Base-by-base conservation (phyloP, 1,140 invertebrate genomes). In the Drosophila jambulina region DNA sequence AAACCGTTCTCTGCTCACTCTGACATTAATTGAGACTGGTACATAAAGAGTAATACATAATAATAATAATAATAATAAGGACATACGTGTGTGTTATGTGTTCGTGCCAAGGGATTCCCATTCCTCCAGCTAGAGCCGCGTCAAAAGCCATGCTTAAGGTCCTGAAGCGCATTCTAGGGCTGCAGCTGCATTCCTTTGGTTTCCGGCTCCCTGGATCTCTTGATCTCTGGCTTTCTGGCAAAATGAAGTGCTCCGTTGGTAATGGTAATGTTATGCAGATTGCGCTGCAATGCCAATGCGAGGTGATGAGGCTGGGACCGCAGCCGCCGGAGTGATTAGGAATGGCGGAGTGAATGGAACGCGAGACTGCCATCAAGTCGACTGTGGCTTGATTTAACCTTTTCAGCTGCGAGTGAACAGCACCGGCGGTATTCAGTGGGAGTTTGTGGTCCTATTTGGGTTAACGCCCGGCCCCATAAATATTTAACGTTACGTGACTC, bases 11-110 rank as follows among this genome's bases (percentile, higher is more conserved):
- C 64, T 70, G 70, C 67, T 56, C 71, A 54, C 68, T 59, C 86
- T 90, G 85, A 91, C 85, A 91, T 91, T 90, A 90, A 90, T 90
- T 90, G 86, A 82, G 80, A 69, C 75, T 90, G 85, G 84, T 88
- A 90, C 85, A 85, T 81, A 81, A 81, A 70, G 67, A 76, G 75
- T 87, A 87, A 72, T 76, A 80, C 83, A 80, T 90, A 86, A 81
- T 75, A 86, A 86, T 83, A 86, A 86, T 83, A 84, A 45, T 72
- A 84, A 51, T 32, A 51, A 51, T 49, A 85, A 78, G 63, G 23
- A 19, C 59, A 51, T 42, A 48, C 61, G 49, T 46, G 60, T 32
- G 40, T 56, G 38, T 27, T 42, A 46, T 46, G 38, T 49, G 58
- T 74, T 64, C 79, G 40, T 61, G 62, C 45, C 63, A 69, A 68